Evolutionary conservation across 2,797 vertebrate genomes (phyloP), one percentile per base, ranked within the genome.

Genomic region (Chelidonichthys spinosus): DNA sequence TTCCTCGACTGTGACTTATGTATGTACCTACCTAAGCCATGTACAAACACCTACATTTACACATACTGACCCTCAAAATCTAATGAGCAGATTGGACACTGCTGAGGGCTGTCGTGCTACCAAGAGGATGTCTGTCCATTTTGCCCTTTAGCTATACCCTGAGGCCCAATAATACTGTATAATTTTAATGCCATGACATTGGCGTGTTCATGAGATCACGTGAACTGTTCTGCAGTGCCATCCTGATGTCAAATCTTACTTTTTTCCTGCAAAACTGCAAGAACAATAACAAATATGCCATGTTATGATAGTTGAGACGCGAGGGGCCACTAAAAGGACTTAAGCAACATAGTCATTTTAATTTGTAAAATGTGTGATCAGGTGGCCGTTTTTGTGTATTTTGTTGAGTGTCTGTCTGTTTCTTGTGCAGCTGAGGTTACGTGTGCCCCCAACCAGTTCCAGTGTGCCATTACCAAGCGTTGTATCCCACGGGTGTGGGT

Each of bases 401-500:
- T 3, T 50, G 6, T 18, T 17, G 10, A n/a, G 5, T 72, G 17
- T 61, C n/a, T 71, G 33, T 81, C 39, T 74, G 37, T 78, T 11
- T 74, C 37, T 63, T 58, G 39, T 74, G 69, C 85, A 96, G 98
- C 98, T 0, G 98, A 99, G 87, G 97, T 99, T 76, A 99, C 98
- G 2, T 99, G 98, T 37, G 98, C 98, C 44, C 97, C 98, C 75
- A 99, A 98, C 94, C 98, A 99, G 95, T 99, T 99, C 96, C 98
- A 99, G 69, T 99, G 98, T 14, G 94, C 97, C 44, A 97, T 98
- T 93, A 99, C 97, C 69, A 99, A 99, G 91, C 97, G 98, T 86
- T 99, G 98, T 81, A 99, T 99, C 89, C 98, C 98, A 1, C 95
- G 98, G 0, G 98, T 99, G 78, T 99, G 98, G 98, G 97, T 99